Conservation (phyloP, 2,888 invertebrate species). For the Folsomia manolachei region DNA sequence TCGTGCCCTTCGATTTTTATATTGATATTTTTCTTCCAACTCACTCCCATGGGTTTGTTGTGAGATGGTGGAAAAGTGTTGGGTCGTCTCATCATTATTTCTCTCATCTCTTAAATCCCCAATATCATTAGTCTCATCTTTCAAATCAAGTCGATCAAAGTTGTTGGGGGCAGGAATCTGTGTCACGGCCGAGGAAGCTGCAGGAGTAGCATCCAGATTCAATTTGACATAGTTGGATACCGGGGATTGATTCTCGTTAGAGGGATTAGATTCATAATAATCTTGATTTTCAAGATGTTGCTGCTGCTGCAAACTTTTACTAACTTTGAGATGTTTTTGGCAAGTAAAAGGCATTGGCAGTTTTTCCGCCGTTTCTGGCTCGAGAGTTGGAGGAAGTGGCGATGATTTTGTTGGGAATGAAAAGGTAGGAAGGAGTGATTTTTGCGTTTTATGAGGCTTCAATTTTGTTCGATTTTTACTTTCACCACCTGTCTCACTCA, state of each 20-base stretch:
- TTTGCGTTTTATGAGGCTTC: slow-evolving; percentile 4
- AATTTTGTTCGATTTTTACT: background rate
- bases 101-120: background rate
- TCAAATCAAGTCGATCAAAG: background rate
- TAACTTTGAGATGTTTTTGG: slow-evolving; percentile 17
- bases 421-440: slow-evolving; percentile 3
- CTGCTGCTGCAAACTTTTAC: no score
- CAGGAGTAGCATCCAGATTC: background rate
- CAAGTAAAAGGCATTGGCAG: slow-evolving; percentile 15
- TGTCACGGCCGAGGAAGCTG: background rate
- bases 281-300: background rate
- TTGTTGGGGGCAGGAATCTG: background rate
- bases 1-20: no score
- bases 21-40: no score
- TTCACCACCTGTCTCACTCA: background rate
- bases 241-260: background rate
- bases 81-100: background rate
- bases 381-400: background rate
- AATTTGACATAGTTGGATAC: background rate
- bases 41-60: no score
- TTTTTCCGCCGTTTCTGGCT: background rate
- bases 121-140: background rate
- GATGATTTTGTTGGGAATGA: background rate
- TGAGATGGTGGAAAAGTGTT: background rate
- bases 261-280: background rate